phyloP scores from a whole-genome alignment of 2,888 invertebrate genomes.

The Colletes collaris region DNA sequence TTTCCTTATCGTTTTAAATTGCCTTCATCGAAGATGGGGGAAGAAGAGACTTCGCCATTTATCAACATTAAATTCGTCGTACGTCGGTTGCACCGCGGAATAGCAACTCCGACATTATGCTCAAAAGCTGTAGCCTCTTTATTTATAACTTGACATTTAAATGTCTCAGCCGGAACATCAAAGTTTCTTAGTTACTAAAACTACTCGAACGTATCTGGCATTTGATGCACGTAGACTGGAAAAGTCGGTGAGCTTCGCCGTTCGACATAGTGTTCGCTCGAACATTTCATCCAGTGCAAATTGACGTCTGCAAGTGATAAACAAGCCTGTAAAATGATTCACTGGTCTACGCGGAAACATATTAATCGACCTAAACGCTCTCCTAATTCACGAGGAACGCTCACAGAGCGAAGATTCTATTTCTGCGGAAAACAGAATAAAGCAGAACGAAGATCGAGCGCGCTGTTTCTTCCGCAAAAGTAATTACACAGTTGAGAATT shows the following conservation, averaged over 20 bases:
- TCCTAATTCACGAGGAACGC: background rate
- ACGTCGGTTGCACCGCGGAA: background rate
- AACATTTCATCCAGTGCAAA: constrained; percentile 9
- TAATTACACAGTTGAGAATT: constrained; percentile 9
- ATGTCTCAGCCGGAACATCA: constrained; percentile 34
- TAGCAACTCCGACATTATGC: constrained; percentile 12
- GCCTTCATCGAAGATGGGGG: background rate
- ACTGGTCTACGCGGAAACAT: constrained; percentile 2
- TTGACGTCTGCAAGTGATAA: constrained; percentile 1
- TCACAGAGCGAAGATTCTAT: background rate
- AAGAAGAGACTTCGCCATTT: background rate
- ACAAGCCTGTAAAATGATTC: background rate
- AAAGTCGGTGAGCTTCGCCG: background rate
- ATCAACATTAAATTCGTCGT: background rate
- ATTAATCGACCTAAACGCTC: background rate
- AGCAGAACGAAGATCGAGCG: background rate
- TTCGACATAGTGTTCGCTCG: background rate
- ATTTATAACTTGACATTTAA: constrained; percentile 52
- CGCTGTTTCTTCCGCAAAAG: background rate
- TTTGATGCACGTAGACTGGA: constrained; percentile 16
- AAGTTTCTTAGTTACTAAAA: constrained; percentile 37
- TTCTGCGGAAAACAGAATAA: background rate
- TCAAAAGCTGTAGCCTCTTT: constrained; percentile 21
- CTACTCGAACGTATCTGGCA: constrained; percentile 29
- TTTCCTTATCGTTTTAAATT: background rate